Conservation (phyloP, 64 coral and sea anemone genomes). For the Dendronephthya gigantea region DNA sequence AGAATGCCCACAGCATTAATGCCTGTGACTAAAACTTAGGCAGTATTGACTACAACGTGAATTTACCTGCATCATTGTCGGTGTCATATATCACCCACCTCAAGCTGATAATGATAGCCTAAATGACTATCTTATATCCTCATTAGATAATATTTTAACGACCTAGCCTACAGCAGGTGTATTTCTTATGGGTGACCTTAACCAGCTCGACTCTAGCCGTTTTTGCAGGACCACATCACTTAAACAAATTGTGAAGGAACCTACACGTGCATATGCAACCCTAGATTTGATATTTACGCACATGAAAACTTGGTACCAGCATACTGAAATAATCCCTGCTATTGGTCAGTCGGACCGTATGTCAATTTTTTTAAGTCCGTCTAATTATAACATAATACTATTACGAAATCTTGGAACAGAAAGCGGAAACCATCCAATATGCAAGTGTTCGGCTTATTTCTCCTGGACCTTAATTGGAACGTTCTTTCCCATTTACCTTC, state of each 20-base stretch:
- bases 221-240: conserved; percentile 8
- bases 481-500: background rate
- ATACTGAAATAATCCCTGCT: background rate
- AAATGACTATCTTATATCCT: background rate
- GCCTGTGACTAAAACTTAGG: background rate
- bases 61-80: background rate
- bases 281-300: conserved; percentile 27
- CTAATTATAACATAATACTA: too few species aligned
- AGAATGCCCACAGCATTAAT: background rate
- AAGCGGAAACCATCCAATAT: background rate
- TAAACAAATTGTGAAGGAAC: conserved; percentile 32
- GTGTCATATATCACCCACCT: conserved; percentile 5
- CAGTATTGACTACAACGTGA: background rate
- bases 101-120: background rate
- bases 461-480: too few species aligned
- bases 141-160: too few species aligned
- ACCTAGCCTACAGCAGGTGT: background rate
- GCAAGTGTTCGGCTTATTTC: too few species aligned
- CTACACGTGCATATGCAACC: background rate
- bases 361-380: too few species aligned
- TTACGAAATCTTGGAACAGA: too few species aligned
- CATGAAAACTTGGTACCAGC: conserved; percentile 20
- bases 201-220: background rate
- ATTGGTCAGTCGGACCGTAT: too few species aligned
- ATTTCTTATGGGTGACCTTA: conserved; percentile 12